Percentiles rank a stretch among this genome's conserved stretches.
phyloP scores from a whole-genome alignment of 2,797 vertebrate species.

The Caiman crocodilus region DNA sequence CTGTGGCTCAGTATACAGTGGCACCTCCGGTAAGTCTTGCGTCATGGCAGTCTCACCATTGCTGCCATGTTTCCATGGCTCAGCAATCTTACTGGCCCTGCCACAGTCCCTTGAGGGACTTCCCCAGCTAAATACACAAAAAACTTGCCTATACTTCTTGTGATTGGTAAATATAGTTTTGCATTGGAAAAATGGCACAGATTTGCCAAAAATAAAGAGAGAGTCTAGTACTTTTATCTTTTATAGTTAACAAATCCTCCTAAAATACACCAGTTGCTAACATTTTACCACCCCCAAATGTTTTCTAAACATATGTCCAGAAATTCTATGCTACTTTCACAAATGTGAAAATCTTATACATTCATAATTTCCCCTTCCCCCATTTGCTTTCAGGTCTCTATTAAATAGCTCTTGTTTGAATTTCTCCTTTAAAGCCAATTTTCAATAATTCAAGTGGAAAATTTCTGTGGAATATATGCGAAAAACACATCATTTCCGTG shows the following conservation, averaged over 20 bases:
- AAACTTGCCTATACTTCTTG: not conserved
- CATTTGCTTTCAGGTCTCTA: not conserved
- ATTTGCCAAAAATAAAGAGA: not conserved
- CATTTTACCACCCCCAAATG: not conserved
- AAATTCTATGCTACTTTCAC: not conserved
- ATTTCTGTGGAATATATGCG: not conserved
- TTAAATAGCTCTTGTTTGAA: slow-evolving; percentile 6
- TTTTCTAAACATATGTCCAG: not conserved
- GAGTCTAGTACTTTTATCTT: not conserved
- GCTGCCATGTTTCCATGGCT: too few relatives aligned
- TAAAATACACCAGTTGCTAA: not conserved
- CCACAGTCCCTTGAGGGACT: too few relatives aligned
- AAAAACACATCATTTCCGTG: not conserved
- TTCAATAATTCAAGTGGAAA: slow-evolving; percentile 31
- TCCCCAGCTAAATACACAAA: too few relatives aligned
- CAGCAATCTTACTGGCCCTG: too few relatives aligned
- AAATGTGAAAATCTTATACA: not conserved
- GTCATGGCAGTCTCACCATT: too few relatives aligned
- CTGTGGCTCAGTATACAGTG: too few relatives aligned
- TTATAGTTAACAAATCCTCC: not conserved
- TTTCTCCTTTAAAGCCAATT: not conserved
- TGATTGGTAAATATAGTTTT: not conserved
- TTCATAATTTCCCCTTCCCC: not conserved
- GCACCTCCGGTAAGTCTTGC: too few relatives aligned
- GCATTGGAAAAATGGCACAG: not conserved